Evolutionary conservation across 1,140 invertebrate species (phyloP).

Genomic region (Rhagoletis pomonella): DNA sequence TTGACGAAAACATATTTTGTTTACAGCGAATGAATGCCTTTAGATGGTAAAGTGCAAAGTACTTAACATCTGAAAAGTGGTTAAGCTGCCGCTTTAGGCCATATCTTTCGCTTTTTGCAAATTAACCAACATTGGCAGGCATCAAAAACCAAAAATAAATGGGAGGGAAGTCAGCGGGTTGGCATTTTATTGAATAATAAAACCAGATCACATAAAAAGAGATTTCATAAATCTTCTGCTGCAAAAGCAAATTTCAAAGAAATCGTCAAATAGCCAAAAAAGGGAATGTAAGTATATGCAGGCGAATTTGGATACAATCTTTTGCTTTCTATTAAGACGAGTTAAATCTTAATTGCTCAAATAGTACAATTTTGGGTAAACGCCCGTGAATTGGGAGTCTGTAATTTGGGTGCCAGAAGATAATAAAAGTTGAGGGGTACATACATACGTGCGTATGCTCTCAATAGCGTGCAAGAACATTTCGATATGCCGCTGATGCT

Average conservation of each 20-base stretch:
- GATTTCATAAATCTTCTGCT: background rate
- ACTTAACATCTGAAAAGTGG: background rate
- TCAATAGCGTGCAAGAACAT: no score
- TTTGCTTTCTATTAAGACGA: no score
- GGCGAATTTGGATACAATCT: background rate
- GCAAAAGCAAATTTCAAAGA: background rate
- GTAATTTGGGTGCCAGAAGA: no score
- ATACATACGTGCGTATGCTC: no score
- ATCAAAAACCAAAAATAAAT: background rate
- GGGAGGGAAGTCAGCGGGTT: background rate
- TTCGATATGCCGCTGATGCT: no score
- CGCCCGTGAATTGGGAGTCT: no score
- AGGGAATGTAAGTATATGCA: background rate
- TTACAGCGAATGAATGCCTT: background rate
- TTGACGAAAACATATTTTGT: background rate
- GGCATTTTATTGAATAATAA: conserved; percentile 20
- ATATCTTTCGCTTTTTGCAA: conserved; percentile 11
- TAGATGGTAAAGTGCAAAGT: conserved; percentile 31
- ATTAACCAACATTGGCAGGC: background rate
- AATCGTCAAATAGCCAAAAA: background rate
- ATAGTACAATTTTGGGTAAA: no score
- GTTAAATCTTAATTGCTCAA: background rate
- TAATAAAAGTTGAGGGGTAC: no score
- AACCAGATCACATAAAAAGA: background rate
- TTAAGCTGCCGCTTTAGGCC: background rate